Evolutionary conservation across 2,113 vertebrate genomes (phyloP).

Genomic region (Lophotis ruficrista): DNA sequence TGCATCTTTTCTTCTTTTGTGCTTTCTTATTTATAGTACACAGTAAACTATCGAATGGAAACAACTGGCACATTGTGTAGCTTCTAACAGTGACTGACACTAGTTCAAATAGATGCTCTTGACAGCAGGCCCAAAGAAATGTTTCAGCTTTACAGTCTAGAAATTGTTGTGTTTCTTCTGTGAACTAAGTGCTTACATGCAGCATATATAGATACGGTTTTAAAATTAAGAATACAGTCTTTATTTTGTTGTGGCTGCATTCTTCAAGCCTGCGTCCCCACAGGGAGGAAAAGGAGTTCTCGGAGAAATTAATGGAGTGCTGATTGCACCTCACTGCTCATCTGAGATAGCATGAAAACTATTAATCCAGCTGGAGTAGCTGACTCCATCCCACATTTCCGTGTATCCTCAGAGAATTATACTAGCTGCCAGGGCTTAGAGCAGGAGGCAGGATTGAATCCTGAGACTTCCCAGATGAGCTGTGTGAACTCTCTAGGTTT

Average conservation of each 20-base stretch:
- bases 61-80: constrained; percentile 16
- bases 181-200: not conserved
- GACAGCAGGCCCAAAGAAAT: constrained; percentile 28
- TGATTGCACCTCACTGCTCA: not conserved
- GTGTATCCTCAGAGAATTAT: not conserved
- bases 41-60: not conserved
- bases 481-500: not conserved
- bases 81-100: constrained; percentile 33
- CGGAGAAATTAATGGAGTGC: not conserved
- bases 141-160: not conserved
- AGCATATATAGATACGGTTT: not conserved
- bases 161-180: not conserved
- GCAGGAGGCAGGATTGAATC: not conserved
- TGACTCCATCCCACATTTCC: not conserved
- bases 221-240: not conserved
- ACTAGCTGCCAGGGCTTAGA: not conserved
- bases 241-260: not conserved
- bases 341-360: not conserved
- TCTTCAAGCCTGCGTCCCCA: not conserved
- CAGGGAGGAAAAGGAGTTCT: not conserved
- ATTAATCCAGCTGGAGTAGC: not conserved
- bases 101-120: constrained; percentile 40
- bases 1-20: constrained; percentile 32
- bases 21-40: constrained; percentile 10
- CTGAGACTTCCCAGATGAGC: not conserved